Conservation (phyloP, 2,113 vertebrate species). For the Zosterops lateralis region DNA sequence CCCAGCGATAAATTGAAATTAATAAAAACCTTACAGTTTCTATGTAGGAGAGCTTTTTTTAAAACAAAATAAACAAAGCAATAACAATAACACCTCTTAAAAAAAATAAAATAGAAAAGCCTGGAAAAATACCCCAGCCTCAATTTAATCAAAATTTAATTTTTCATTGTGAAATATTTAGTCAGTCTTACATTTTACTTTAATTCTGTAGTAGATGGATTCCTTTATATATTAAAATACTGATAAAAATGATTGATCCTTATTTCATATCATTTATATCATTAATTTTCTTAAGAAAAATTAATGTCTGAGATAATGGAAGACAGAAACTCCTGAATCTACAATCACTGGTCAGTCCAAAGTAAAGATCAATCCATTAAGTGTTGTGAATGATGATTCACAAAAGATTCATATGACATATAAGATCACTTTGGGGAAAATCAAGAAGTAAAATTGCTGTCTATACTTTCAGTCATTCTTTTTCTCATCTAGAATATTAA, state of each 20-base stretch:
- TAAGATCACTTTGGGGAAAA: neutral
- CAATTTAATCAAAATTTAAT: neutral
- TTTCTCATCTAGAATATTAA: neutral
- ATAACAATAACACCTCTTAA: fast-evolving
- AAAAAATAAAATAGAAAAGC: too few relatives aligned
- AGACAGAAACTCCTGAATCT: neutral
- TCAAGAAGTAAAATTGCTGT: neutral
- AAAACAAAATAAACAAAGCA: neutral
- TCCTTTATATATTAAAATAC: neutral
- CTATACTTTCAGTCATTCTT: neutral
- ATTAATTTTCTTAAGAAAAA: slow-evolving; percentile 14
- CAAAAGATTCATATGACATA: neutral
- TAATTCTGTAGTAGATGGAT: neutral
- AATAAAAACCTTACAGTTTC: neutral
- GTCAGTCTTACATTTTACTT: neutral
- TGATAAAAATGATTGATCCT: slow-evolving; percentile 9
- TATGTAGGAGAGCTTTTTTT: neutral
- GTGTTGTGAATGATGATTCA: neutral
- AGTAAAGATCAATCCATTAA: neutral
- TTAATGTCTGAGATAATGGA: slow-evolving; percentile 1
- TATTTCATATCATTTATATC: neutral
- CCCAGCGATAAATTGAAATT: neutral
- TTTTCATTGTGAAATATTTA: neutral
- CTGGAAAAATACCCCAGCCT: neutral
- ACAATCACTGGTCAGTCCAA: neutral